Evolutionary conservation across 2,888 invertebrate species (phyloP).

Genomic region (Iselma pallidipennis): DNA sequence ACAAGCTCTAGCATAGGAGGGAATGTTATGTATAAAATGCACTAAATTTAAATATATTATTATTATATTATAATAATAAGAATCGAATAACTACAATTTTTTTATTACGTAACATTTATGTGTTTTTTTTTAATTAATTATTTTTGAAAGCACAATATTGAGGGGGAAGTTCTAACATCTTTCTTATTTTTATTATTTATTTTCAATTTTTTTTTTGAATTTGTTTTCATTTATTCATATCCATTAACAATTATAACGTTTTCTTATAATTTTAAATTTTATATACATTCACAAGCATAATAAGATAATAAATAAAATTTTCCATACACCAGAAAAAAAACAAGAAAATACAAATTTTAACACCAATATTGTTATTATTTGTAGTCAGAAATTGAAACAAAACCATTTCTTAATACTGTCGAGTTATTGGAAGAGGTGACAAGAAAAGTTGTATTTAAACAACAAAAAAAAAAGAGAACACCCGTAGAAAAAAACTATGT

Average conservation of each 20-base stretch:
- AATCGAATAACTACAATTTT: slow-evolving; percentile 20
- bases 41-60: slow-evolving; percentile 26
- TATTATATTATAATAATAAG: too few species aligned
- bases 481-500: slow-evolving; percentile 19
- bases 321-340: background rate
- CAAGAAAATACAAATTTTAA: too few species aligned
- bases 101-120: slow-evolving; percentile 22
- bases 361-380: too few species aligned
- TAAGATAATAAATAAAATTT: background rate
- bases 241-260: slow-evolving; percentile 33
- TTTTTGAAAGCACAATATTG: slow-evolving; percentile 39
- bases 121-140: too few species aligned
- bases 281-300: slow-evolving; percentile 33
- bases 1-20: slow-evolving; percentile 25
- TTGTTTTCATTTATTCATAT: slow-evolving; percentile 11
- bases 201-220: slow-evolving; percentile 6
- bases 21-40: slow-evolving; percentile 37
- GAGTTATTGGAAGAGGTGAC: slow-evolving; percentile 23
- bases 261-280: slow-evolving; percentile 25
- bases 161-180: slow-evolving; percentile 32
- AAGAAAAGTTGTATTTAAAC: too few species aligned
- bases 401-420: slow-evolving; percentile 25
- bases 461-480: slow-evolving; percentile 13
- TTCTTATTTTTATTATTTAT: slow-evolving; percentile 21
- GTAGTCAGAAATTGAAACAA: too few species aligned